Evolutionary conservation across 1,140 invertebrate genomes (phyloP).

Genomic region (Glossosoma conforme): DNA sequence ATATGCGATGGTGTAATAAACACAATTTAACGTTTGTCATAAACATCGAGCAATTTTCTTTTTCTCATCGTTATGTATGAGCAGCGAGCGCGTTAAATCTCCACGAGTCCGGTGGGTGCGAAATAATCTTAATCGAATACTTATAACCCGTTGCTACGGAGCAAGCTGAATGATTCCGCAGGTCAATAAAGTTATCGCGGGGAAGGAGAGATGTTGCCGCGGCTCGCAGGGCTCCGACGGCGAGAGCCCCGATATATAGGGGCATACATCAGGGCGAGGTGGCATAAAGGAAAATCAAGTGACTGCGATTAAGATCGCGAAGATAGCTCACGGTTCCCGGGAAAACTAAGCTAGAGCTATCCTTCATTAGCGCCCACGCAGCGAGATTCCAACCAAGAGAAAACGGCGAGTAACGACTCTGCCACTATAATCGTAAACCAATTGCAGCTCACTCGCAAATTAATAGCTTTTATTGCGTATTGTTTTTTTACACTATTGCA

Average conservation of each 20-base stretch:
- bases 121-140: conserved; percentile 3
- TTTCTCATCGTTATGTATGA: no score
- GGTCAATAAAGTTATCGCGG: conserved; percentile 9
- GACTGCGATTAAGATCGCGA: conserved; percentile 22
- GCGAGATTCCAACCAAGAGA: no score
- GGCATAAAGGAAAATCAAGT: conserved; percentile 19
- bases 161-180: conserved; percentile 4
- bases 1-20: no score
- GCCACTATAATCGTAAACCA: no score
- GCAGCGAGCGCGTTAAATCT: not conserved
- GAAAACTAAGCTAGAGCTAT: conserved; percentile 28
- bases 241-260: conserved; percentile 3
- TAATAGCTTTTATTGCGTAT: no score
- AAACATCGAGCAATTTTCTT: no score
- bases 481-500: no score
- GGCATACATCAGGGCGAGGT: conserved; percentile 18
- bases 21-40: no score
- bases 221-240: not conserved
- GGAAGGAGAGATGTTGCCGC: conserved; percentile 3
- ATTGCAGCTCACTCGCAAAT: no score
- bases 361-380: conserved; percentile 10
- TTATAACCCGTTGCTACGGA: conserved; percentile 2
- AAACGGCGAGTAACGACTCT: no score
- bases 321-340: conserved; percentile 17
- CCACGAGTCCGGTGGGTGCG: not conserved